Evolutionary conservation across 2,797 vertebrate genomes (phyloP), one percentile per base, ranked within the genome.

Genomic region (Moxostoma hubbsi): DNA sequence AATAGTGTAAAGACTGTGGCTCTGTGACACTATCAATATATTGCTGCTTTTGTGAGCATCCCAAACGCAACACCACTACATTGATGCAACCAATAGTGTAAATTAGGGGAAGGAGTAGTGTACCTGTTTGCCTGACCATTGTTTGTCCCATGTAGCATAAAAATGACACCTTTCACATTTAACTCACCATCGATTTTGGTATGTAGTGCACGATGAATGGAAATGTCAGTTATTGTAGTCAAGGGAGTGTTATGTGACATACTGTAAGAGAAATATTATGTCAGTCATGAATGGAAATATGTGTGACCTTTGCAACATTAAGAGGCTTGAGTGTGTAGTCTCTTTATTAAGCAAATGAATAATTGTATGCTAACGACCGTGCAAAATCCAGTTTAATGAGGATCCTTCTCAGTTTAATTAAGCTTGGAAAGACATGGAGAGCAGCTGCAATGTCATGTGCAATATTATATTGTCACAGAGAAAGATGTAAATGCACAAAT

Each of bases 351-450:
- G 57, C 53, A 62, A 90, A 89, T 89, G 45, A 64, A 51, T 65
- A 43, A 79, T 64, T 79, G 67, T 64, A 72, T 81, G 86, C 85
- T 87, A 91, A 91, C 81, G 83, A 74, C 79, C 81, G 79, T 81
- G 85, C 82, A 88, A 67, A 91, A 90, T 92, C 89, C 85, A 83
- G 61, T 90, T 89, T 81, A 81, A 81, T 76, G 51, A 77, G 62
- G 74, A 73, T 79, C 59, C 45, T 18, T 72, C 50, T 79, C 45
- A 36, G 13, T 75, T 75, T 75, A 75, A 65, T 79, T 71, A 43
- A n/a, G 43, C 68, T 64, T 64, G 68, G 43, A 64, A 47, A 77
- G 58, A 66, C 46, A 11, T 16, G 4, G 58, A 76, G 50, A 64
- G 47, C 61, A 77, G 61, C 74, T 77, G 73, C 70, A 18, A 24